Conservation (phyloP, 2,797 vertebrate genomes). For the Falco concolor region DNA sequence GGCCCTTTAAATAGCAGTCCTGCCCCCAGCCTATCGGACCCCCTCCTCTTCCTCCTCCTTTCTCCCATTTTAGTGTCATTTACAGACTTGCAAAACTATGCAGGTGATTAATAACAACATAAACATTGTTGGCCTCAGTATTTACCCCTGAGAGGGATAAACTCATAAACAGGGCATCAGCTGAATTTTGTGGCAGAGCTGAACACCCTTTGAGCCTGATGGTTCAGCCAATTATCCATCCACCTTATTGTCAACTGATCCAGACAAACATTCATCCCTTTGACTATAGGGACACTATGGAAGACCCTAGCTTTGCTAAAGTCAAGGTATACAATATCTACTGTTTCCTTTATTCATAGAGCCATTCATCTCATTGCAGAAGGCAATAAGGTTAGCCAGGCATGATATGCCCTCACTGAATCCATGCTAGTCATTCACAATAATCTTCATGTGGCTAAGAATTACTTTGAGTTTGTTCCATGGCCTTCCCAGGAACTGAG, state of each 20-base stretch:
- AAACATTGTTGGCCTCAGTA: not conserved
- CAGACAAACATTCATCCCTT: not conserved
- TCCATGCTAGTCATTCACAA: not conserved
- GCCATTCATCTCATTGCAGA: not conserved
- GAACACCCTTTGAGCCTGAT: not conserved
- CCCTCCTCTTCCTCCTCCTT: accelerated
- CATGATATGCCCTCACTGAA: not conserved
- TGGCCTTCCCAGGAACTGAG: not conserved
- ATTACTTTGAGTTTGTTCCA: not conserved
- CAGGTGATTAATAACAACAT: not conserved
- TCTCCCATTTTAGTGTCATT: not conserved
- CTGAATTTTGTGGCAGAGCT: not conserved
- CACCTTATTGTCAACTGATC: not conserved
- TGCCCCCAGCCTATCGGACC: not conserved
- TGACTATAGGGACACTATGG: not conserved
- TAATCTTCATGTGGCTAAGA: not conserved
- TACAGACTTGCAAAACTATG: accelerated
- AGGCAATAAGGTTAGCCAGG: not conserved
- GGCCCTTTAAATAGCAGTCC: not conserved
- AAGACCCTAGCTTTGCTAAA: not conserved
- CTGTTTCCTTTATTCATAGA: not conserved
- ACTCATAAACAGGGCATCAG: not conserved
- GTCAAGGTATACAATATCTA: not conserved
- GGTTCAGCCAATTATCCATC: not conserved
- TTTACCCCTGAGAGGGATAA: not conserved